Base-by-base conservation (phyloP, 2,113 vertebrate genomes). In the Fulica atra region DNA sequence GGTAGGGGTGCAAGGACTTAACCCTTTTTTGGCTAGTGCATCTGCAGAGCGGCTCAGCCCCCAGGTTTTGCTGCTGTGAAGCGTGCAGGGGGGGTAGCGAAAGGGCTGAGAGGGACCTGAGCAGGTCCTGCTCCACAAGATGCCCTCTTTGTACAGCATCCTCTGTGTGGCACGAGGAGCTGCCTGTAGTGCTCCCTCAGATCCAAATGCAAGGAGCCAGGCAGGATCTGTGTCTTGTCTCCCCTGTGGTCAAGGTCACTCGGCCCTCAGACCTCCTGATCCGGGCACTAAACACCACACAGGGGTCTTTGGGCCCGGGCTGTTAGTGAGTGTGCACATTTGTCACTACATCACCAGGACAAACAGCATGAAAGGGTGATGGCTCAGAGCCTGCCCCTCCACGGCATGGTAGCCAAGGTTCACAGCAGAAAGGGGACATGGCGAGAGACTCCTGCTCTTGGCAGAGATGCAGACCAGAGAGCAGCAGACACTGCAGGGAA, bases 21-120 rank as follows among this genome's bases (percentile, higher is more conserved):
- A 93, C 85, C 28, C 31, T 82, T 86, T 26, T 4, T 2, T 54
- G 69, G 36, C 59, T 7, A 35, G 44, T 9, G 11, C 12, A 2
- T 8, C 36, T 57, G 56, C 36, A 44, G 46, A 63, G 31, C 0
- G 1, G 16, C 36, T 82, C n/a, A 18, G 13, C 5, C 2, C 2
- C 1, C 0, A n/a, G 54, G 18, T n/a, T 71, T 71, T 0, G 0
- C 19, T 33, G 42, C 4, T 59, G 38, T 51, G 25, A 80, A 59
- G 36, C 11, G 5, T 59, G 46, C 28, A 31, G 17, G 10, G 46
- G 15, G 2, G 10, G 4, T 16, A 60, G 12, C 0, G 0, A 69
- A 8, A 0, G 0, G 28, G 13, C 29, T 72, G 50, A 73, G 68
- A 83, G 42, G n/a, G 19, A 82, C 31, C 16, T 3, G 4, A 24